Conservation (phyloP, 2,888 invertebrate species). For the Dasypogon diadema region DNA sequence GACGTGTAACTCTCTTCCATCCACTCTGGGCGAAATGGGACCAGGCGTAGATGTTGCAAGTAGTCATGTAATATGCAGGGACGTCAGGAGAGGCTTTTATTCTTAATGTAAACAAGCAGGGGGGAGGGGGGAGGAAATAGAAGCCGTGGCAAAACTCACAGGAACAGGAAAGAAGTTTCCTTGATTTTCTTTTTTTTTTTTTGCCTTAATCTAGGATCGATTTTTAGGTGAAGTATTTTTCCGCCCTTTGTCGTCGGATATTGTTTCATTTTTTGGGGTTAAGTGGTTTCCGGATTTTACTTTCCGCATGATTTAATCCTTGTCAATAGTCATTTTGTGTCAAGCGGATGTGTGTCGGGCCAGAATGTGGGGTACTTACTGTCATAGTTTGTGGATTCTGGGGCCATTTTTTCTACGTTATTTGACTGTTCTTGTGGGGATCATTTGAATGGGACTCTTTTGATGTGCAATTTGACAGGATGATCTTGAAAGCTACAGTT, state of each 20-base stretch:
- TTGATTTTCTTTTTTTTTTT: neutral
- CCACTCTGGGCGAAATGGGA: neutral
- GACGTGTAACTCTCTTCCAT: constrained; percentile 11
- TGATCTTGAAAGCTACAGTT: too few species aligned
- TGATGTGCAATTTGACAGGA: neutral
- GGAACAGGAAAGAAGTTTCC: neutral
- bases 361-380: neutral
- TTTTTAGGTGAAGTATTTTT: constrained; percentile 18
- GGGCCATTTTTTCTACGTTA: neutral
- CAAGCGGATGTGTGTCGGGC: constrained; percentile 20
- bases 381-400: neutral
- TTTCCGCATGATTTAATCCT: constrained; percentile 41
- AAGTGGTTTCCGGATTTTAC: constrained; percentile 40
- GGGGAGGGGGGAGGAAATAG: neutral
- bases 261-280: constrained; percentile 45
- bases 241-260: constrained; percentile 44
- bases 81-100: neutral
- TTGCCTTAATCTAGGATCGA: neutral
- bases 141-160: neutral
- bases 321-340: constrained; percentile 39
- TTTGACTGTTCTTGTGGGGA: neutral
- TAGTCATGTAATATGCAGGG: neutral
- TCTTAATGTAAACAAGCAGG: constrained; percentile 13
- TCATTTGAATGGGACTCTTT: neutral
- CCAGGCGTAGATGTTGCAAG: neutral